These are phyloP conservation scores for Craseonycteris thonglongyai DNA, from an alignment of 2,113 vertebrate genomes.

Conservation along the genomic window DNA sequence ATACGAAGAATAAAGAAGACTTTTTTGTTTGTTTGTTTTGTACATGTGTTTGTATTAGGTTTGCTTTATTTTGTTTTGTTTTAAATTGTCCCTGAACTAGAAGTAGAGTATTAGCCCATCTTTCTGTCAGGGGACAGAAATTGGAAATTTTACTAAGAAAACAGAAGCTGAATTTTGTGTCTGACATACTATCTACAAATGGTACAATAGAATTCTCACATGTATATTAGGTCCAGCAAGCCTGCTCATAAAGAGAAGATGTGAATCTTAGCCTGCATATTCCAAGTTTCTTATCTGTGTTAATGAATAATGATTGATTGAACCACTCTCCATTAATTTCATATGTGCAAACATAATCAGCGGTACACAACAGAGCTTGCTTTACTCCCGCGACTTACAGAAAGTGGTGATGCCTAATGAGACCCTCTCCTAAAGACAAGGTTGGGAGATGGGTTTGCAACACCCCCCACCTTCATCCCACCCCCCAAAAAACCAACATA, in stretches of 20 bases:
- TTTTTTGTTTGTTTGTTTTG: neutral
- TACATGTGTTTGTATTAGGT: neutral
- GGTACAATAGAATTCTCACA: neutral
- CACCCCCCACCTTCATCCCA: too few species aligned
- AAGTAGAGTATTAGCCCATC: neutral
- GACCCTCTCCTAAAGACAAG: neutral
- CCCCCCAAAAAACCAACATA: neutral
- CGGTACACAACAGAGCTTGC: neutral
- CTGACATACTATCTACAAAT: neutral
- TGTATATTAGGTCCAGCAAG: neutral
- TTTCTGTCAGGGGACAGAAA: neutral
- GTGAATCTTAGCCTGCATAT: neutral
- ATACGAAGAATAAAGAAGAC: neutral
- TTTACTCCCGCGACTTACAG: neutral
- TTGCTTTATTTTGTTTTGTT: slow-evolving; percentile 9
- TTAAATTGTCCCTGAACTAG: neutral
- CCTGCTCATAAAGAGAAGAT: neutral
- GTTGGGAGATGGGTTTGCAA: neutral
- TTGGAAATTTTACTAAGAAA: neutral
- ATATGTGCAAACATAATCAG: neutral
- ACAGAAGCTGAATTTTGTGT: neutral
- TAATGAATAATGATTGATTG: neutral
- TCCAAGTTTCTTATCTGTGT: neutral
- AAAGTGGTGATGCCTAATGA: neutral
- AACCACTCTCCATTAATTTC: neutral